These are phyloP conservation scores for Bufo bufo DNA, from an alignment of 2,113 vertebrate genomes.

Conservation along the genomic window DNA sequence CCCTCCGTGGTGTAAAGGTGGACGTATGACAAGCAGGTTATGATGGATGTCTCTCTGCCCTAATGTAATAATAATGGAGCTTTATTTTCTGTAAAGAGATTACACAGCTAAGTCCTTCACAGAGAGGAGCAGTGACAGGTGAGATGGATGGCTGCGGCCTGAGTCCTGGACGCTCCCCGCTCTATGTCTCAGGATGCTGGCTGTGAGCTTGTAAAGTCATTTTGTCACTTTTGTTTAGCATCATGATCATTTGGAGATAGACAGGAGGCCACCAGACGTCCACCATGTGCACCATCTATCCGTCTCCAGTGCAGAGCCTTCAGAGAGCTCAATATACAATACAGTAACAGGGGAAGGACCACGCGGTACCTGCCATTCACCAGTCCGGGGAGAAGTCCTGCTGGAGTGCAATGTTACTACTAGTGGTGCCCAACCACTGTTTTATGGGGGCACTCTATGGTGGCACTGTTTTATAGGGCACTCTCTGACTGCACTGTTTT, in stretches of 20 bases:
- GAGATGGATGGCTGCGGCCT: conserved; percentile 33
- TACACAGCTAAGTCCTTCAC: conserved; percentile 50
- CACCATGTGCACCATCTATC: neutral
- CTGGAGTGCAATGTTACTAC: too few species aligned
- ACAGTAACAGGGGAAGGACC: too few species aligned
- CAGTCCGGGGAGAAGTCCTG: too few species aligned
- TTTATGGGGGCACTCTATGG: too few species aligned
- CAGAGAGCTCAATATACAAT: too few species aligned
- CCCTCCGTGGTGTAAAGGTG: conserved; percentile 24
- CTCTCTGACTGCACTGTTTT: too few species aligned
- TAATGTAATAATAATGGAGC: conserved; percentile 44
- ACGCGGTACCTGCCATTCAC: too few species aligned
- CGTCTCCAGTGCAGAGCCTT: neutral
- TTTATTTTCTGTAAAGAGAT: conserved; percentile 44
- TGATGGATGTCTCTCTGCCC: conserved; percentile 50
- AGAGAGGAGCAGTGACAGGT: conserved; percentile 49
- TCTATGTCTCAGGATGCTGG: neutral
- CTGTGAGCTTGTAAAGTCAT: neutral
- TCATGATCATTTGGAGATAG: neutral
- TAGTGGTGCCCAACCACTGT: too few species aligned
- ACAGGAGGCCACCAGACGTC: neutral
- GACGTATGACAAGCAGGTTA: conserved; percentile 10
- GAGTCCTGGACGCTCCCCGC: neutral
- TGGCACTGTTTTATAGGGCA: too few species aligned
- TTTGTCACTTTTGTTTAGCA: conserved; percentile 25